These are phyloP conservation scores for Lanius ludovicianus DNA, from an alignment of 2,113 vertebrate genomes.

Conservation along the genomic window DNA sequence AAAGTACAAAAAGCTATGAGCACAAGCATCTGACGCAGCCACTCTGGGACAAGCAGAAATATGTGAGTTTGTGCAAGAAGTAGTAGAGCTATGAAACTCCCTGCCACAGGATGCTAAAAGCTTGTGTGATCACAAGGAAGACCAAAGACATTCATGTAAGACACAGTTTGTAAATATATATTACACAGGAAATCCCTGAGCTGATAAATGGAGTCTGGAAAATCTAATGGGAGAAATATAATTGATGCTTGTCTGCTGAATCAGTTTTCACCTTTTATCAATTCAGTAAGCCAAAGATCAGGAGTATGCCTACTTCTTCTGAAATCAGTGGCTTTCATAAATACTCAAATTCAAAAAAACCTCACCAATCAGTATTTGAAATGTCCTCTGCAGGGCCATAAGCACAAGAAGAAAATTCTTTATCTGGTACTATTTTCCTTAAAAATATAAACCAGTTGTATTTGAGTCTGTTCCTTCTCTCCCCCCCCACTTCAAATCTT, in stretches of 20 bases:
- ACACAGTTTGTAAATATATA: neutral
- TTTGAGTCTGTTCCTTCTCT: neutral
- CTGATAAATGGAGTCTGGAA: neutral
- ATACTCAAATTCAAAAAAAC: neutral
- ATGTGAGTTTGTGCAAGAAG: neutral
- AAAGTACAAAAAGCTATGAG: neutral
- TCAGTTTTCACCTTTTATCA: neutral
- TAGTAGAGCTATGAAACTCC: neutral
- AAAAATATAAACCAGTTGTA: neutral
- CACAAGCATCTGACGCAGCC: neutral
- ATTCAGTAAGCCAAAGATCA: neutral
- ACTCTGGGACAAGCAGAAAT: neutral
- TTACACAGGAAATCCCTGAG: neutral
- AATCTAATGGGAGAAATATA: neutral
- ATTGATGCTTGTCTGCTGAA: neutral
- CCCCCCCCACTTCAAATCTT: neutral
- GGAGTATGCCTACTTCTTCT: neutral
- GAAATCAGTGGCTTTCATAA: neutral
- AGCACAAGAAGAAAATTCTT: neutral
- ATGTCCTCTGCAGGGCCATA: neutral
- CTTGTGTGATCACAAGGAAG: neutral
- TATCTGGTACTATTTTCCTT: neutral
- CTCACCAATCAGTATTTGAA: neutral
- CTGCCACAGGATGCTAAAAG: neutral
- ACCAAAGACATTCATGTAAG: neutral